A percentile compares a stretch with the other conserved stretches of the same genome.
Evolutionary conservation across 2,113 vertebrate species (phyloP).

Genomic region (Sisor rabdophorus): DNA sequence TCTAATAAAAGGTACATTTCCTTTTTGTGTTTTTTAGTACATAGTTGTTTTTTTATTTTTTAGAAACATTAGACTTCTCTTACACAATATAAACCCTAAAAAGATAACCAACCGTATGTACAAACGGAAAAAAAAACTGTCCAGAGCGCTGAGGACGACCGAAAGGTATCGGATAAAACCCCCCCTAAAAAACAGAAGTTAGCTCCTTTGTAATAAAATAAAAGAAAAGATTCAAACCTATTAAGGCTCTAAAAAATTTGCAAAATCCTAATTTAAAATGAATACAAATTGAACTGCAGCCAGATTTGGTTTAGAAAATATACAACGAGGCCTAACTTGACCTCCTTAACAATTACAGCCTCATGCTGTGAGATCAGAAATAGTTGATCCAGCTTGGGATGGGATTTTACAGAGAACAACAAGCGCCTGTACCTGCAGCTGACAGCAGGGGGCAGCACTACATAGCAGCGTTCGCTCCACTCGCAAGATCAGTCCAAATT

Average conservation of each 20-base stretch:
- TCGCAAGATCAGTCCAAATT: constrained; percentile 49
- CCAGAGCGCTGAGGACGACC: constrained; percentile 56
- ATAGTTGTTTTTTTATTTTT: constrained; percentile 67
- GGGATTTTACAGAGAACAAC: constrained; percentile 8
- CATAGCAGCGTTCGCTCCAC: constrained; percentile 70
- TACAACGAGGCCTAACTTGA: background rate
- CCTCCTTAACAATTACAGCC: background rate
- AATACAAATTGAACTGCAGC: background rate
- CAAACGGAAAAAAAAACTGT: constrained; percentile 68
- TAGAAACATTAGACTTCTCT: constrained; percentile 73
- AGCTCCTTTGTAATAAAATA: background rate
- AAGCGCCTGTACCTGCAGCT: constrained; percentile 49
- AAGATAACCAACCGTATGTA: constrained; percentile 74
- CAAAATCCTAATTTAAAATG: constrained; percentile 13
- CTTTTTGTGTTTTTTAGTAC: constrained; percentile 78
- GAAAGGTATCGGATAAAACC: constrained; percentile 36
- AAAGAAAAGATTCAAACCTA: background rate
- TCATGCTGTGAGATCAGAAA: background rate
- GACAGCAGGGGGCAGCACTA: constrained; percentile 64
- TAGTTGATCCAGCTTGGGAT: constrained; percentile 11
- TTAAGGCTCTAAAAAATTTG: constrained; percentile 10
- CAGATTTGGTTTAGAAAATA: background rate
- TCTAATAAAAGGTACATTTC: constrained; percentile 77
- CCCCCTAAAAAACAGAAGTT: background rate
- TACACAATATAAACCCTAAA: constrained; percentile 69